These are phyloP conservation scores for Diarsia dahlii DNA, from an alignment of 2,888 invertebrate species.

Conservation along the genomic window DNA sequence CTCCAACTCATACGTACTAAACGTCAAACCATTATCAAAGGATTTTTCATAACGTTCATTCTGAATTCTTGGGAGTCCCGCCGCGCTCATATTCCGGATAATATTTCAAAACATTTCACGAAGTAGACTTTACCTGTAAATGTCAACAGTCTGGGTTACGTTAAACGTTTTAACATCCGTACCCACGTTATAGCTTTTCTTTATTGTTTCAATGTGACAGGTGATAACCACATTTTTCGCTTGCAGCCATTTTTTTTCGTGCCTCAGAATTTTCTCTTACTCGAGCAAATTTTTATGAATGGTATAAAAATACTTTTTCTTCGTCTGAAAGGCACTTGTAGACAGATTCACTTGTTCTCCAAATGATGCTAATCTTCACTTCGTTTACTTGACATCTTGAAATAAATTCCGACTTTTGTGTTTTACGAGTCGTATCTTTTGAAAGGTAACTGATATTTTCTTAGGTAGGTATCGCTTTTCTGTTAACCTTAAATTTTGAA, in stretches of 20 bases:
- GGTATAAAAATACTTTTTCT: conserved; percentile 28
- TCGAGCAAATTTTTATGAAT: conserved; percentile 42
- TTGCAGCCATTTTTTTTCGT: conserved; percentile 41
- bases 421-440: conserved; percentile 11
- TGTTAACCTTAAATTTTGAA: neutral
- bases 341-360: conserved; percentile 34
- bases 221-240: conserved; percentile 45
- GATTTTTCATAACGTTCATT: conserved; percentile 46
- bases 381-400: conserved; percentile 33
- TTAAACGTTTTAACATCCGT: conserved; percentile 57
- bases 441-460: conserved; percentile 38
- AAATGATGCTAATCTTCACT: conserved; percentile 38
- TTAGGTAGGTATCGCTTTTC: conserved; percentile 12
- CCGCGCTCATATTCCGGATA: conserved; percentile 37
- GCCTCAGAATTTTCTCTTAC: conserved; percentile 27
- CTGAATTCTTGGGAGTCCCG: conserved; percentile 35
- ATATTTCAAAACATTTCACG: conserved; percentile 52
- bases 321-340: conserved; percentile 13
- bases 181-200: conserved; percentile 51
- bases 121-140: conserved; percentile 34
- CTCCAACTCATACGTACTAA: conserved; percentile 27
- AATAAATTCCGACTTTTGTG: conserved; percentile 34
- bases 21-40: conserved; percentile 45
- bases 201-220: conserved; percentile 60
- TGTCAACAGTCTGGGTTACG: conserved; percentile 41